phyloP scores from a whole-genome alignment of 2,888 invertebrate species.

The Agrotis puta region DNA sequence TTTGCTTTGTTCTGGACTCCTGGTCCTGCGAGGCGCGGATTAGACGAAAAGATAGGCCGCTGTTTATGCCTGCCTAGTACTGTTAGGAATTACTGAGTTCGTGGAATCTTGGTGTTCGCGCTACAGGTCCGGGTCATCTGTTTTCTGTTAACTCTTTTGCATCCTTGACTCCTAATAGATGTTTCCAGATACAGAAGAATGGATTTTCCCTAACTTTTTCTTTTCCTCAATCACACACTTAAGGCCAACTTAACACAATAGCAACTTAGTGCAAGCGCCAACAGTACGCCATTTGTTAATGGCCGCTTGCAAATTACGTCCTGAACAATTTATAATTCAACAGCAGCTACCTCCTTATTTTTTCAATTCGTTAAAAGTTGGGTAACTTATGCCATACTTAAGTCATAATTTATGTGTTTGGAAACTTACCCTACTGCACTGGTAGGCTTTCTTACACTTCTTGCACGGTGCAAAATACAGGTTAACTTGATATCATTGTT shows the following conservation, averaged over 20 bases:
- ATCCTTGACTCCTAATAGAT: constrained; percentile 17
- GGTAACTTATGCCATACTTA: background rate
- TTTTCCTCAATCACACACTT: no score
- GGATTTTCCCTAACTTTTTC: background rate
- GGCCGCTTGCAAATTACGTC: no score
- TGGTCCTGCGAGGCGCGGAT: constrained; percentile 30
- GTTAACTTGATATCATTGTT: no score
- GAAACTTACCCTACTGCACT: background rate
- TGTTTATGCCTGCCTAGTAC: constrained; percentile 37
- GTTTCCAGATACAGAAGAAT: no score
- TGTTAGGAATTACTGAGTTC: constrained; percentile 29
- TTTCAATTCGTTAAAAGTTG: no score
- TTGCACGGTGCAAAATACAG: no score
- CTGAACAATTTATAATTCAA: no score
- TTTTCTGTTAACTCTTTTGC: constrained; percentile 22
- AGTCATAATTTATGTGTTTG: background rate
- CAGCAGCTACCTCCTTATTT: background rate
- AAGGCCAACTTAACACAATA: no score
- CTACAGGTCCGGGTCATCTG: constrained; percentile 17
- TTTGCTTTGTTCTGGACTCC: constrained; percentile 48
- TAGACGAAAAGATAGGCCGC: constrained; percentile 43
- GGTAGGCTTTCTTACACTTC: background rate
- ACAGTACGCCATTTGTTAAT: no score
- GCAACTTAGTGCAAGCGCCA: no score
- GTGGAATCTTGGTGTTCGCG: background rate